Evolutionary conservation across 2,797 vertebrate genomes (phyloP).

Genomic region (Typhlichthys eigenmanni): DNA sequence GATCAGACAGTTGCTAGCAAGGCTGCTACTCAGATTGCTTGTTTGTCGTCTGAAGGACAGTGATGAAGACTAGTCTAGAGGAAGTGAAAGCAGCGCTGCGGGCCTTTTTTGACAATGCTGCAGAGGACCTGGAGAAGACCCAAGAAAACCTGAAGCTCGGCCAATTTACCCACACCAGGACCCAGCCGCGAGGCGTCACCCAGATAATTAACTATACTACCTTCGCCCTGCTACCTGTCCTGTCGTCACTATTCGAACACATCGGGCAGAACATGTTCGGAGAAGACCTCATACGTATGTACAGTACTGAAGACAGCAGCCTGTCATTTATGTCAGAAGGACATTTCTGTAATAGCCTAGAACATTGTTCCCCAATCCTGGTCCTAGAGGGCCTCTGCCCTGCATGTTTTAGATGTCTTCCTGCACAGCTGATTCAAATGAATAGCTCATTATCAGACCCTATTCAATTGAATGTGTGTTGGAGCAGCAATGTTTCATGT

Average conservation of each 20-base stretch:
- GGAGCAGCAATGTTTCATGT: too few species aligned
- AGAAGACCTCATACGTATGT: constrained; percentile 92
- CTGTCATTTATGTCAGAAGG: background rate
- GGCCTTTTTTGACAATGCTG: constrained; percentile 86
- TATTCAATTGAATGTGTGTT: too few species aligned
- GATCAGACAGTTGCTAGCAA: too few species aligned
- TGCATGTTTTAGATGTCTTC: too few species aligned
- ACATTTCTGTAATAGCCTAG: too few species aligned
- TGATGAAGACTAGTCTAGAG: constrained; percentile 95
- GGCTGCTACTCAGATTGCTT: too few species aligned
- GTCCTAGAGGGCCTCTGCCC: too few species aligned
- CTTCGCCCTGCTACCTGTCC: constrained; percentile 88
- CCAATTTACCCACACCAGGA: constrained; percentile 91
- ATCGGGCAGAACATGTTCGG: constrained; percentile 93
- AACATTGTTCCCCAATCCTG: too few species aligned
- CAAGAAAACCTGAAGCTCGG: constrained; percentile 92
- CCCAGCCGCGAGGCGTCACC: constrained; percentile 86
- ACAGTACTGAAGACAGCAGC: background rate
- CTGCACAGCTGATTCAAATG: too few species aligned
- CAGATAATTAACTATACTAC: constrained; percentile 98
- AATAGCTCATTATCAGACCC: too few species aligned
- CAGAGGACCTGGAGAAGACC: constrained; percentile 91
- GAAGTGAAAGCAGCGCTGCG: constrained; percentile 87
- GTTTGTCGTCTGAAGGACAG: constrained; percentile 76
- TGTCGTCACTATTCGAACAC: constrained; percentile 93